Evolutionary conservation across 2,888 invertebrate species (phyloP), one percentile per base, ranked within the genome.

Genomic region (Alviniconcha strummeri): DNA sequence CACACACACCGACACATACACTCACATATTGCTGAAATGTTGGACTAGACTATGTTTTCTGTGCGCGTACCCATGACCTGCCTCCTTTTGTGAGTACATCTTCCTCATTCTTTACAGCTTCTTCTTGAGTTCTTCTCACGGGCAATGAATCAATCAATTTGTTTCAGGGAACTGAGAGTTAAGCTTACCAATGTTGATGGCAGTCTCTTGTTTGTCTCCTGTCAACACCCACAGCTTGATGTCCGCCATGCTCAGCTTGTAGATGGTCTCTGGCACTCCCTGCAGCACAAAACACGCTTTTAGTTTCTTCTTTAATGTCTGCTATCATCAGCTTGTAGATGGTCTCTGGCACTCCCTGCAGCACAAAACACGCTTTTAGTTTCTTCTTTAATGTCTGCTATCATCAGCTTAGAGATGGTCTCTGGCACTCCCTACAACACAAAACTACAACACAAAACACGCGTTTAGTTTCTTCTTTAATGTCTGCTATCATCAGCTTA

Each of bases 191-290:
- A 99, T 99, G 94, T 99, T 99, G 91, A 99, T 98, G 89, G 99
- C 99, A 54, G 99, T 99, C 95, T 99, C 99, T 86, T 99, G 98
- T 94, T 99, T 99, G 94, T 99, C 99, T 5, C 99, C 99, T 0
- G 99, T 99, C 90, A 99, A 95, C 84, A 99, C 97, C 99, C 99
- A 99, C 87, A 99, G 91, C 85, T 93, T 93, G 84, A 94, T 94
- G 93, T 98, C 98, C 17, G 99, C 99, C 93, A 97, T 96, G 84
- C 98, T 95, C 72, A 99, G 95, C 54, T 97, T 96, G 60, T 97
- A 97, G 92, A 99, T 99, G 84, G 99, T 97, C 94, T 99, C 99
- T 1, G 99, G 99, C 75, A 99, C 99, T 85, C 94, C 94, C 94
- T 93, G 85, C 13, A 55, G 3, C 7, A 71, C 71, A 71, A 17